These are phyloP conservation scores for Pseudotriccus pelzelni DNA, from an alignment of 2,797 vertebrate genomes.

Conservation along the genomic window DNA sequence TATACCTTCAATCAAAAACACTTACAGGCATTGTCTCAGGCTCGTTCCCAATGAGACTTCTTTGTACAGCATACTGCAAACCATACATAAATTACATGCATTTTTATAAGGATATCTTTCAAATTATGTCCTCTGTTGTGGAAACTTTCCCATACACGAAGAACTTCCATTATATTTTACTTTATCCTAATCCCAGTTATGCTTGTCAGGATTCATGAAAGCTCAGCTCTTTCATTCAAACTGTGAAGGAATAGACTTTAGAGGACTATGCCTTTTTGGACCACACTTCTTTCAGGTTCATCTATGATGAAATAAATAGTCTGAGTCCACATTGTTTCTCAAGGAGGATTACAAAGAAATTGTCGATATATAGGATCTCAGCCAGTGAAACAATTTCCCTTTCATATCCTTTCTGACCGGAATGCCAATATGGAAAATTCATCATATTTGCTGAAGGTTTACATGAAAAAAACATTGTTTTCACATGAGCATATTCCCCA, in stretches of 20 bases:
- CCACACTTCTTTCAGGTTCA: background rate
- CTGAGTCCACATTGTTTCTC: background rate
- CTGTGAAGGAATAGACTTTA: background rate
- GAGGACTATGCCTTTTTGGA: background rate
- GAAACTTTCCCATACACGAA: background rate
- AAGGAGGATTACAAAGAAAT: background rate
- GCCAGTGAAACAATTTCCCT: background rate
- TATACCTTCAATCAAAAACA: background rate
- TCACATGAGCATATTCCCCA: background rate
- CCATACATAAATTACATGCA: background rate
- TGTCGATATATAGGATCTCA: background rate
- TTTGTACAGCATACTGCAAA: background rate
- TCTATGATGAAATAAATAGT: background rate
- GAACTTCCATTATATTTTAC: background rate
- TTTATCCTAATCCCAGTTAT: background rate
- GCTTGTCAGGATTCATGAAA: background rate
- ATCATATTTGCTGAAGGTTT: background rate
- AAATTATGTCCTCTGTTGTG: background rate
- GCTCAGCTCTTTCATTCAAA: background rate
- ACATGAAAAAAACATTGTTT: background rate
- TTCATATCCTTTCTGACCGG: background rate
- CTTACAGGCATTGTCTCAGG: background rate
- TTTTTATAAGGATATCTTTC: conserved; percentile 2
- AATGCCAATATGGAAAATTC: background rate
- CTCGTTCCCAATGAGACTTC: background rate